phyloP scores from a whole-genome alignment of 2,888 invertebrate species.

The Agrochola lota region DNA sequence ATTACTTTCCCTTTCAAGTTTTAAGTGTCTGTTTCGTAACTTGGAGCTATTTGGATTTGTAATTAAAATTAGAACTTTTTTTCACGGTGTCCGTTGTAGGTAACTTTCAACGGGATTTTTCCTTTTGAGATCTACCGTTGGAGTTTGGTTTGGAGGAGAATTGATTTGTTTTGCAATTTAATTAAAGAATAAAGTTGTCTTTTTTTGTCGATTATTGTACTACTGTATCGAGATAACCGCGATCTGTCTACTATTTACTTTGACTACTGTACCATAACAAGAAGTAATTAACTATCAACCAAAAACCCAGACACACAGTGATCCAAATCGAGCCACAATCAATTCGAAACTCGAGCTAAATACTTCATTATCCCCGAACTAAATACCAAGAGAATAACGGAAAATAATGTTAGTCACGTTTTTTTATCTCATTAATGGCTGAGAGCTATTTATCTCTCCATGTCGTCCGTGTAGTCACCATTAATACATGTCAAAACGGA shows the following conservation, averaged over 20 bases:
- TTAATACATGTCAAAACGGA: conserved; percentile 86
- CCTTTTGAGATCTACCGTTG: conserved; percentile 50
- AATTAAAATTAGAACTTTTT: conserved; percentile 74
- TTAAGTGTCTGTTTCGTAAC: conserved; percentile 73
- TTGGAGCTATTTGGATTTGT: conserved; percentile 75
- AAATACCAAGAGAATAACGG: conserved; percentile 75
- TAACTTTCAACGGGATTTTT: conserved; percentile 57
- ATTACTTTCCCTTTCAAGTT: conserved; percentile 80
- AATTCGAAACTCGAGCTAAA: conserved; percentile 44
- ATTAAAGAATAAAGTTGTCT: conserved; percentile 14
- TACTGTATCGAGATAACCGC: conserved; percentile 17
- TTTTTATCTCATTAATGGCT: conserved; percentile 87
- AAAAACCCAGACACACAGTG: conserved; percentile 26
- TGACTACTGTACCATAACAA: neutral
- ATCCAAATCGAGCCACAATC: conserved; percentile 49
- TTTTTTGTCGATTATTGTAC: conserved; percentile 16
- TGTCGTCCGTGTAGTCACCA: conserved; percentile 80
- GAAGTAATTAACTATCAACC: conserved; percentile 7
- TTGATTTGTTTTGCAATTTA: conserved; percentile 52
- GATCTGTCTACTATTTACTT: neutral
- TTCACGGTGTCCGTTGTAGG: conserved; percentile 52
- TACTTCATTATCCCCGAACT: conserved; percentile 67
- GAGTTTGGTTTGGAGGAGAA: conserved; percentile 31
- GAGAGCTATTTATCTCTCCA: conserved; percentile 83
- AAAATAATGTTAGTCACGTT: conserved; percentile 77